Conservation (phyloP, 1,140 invertebrate genomes). For the Neodiprion virginianus region DNA sequence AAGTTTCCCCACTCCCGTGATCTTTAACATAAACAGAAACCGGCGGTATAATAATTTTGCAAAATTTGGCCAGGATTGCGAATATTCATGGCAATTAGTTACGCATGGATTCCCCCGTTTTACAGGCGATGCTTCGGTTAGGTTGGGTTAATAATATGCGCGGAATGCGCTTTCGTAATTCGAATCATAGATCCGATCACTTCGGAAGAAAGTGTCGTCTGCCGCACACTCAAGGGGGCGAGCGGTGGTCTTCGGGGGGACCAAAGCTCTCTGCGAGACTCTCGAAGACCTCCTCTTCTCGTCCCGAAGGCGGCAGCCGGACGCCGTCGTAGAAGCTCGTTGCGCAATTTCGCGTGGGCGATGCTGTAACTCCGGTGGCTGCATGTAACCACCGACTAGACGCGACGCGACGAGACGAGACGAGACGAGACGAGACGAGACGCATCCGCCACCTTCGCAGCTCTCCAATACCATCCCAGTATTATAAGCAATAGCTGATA, state of each 20-base stretch:
- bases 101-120: neutral
- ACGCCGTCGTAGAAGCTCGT: neutral
- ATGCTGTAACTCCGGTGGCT: constrained; percentile 5
- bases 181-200: constrained; percentile 7
- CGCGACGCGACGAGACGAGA: neutral
- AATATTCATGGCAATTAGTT: neutral
- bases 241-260: neutral
- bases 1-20: no score
- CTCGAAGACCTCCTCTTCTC: neutral
- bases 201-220: constrained; percentile 7
- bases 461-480: no score
- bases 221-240: neutral
- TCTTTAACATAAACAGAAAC: neutral
- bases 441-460: no score
- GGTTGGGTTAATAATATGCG: constrained; percentile 7
- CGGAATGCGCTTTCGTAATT: constrained; percentile 5
- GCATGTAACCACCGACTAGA: neutral
- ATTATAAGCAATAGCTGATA: no score
- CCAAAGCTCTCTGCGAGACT: neutral
- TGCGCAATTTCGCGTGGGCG: neutral
- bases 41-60: neutral
- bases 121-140: neutral
- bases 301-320: neutral
- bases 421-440: no score
- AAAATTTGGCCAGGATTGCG: neutral